Evolutionary conservation across 2,888 invertebrate species (phyloP).

Genomic region (Dolichopus griseipennis): DNA sequence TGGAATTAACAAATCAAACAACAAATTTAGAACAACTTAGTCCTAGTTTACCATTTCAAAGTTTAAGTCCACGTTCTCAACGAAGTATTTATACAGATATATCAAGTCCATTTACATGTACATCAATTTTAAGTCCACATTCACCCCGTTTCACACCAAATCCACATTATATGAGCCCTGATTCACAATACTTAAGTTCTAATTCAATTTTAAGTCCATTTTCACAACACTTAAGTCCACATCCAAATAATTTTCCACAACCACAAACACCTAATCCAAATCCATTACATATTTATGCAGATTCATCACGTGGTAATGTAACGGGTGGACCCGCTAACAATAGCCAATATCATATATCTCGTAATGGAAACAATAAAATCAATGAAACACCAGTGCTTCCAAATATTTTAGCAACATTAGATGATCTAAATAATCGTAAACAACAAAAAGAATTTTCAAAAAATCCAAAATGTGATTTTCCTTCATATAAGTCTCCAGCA

Average conservation of each 20-base stretch:
- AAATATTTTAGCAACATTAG: background rate
- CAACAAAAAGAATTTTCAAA: background rate
- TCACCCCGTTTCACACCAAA: background rate
- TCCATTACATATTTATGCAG: background rate
- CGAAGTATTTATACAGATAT: background rate
- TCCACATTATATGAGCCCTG: background rate
- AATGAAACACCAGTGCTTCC: background rate
- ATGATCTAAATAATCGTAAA: background rate
- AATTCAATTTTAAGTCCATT: slow-evolving; percentile 1
- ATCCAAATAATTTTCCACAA: background rate
- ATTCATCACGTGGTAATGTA: background rate
- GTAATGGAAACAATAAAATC: background rate
- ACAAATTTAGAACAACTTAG: background rate
- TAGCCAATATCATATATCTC: background rate
- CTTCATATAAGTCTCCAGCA: too few species aligned
- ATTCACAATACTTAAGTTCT: slow-evolving; percentile 2
- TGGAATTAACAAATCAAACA: background rate
- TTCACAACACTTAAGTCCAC: background rate
- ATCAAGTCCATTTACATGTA: slow-evolving; percentile 2
- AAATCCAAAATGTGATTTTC: background rate
- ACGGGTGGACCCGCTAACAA: background rate
- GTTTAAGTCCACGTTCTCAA: background rate
- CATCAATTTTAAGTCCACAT: slow-evolving; percentile 4
- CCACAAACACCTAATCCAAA: background rate
- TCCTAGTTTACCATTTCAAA: background rate